Evolutionary conservation across 2,888 invertebrate species (phyloP).

Genomic region (Thelaira solivaga): DNA sequence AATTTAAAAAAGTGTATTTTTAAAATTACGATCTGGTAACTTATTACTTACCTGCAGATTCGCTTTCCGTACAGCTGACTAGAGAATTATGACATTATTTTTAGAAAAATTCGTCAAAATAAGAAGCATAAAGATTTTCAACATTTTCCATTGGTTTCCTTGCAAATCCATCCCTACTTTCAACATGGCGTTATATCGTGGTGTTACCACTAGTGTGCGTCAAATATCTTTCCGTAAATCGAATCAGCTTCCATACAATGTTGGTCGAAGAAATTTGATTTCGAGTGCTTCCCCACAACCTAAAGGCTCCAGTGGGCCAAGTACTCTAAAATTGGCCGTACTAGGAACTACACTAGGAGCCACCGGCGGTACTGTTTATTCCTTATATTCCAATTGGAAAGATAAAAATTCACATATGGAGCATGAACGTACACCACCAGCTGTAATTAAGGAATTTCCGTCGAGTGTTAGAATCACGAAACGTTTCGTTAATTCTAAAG

Average conservation of each 20-base stretch:
- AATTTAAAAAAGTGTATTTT: no score
- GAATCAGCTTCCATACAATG: conserved; percentile 43
- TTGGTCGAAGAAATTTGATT: conserved; percentile 27
- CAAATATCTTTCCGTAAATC: conserved; percentile 24
- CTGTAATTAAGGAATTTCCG: conserved; percentile 78
- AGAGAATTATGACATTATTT: no score
- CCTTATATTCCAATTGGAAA: conserved; percentile 69
- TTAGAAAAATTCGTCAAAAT: no score
- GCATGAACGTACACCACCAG: conserved; percentile 71
- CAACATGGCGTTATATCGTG: conserved; percentile 68
- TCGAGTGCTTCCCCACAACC: conserved; percentile 26
- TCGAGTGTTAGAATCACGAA: conserved; percentile 78
- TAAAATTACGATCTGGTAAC: no score
- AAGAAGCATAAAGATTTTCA: no score
- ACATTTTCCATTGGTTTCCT: no score
- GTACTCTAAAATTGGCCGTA: conserved; percentile 79
- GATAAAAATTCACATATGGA: conserved; percentile 74
- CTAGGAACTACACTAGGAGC: conserved; percentile 81
- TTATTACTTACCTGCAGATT: no score
- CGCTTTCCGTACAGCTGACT: no score
- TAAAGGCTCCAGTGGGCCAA: conserved; percentile 54
- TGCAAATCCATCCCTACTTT: background rate
- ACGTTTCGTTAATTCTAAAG: conserved; percentile 82
- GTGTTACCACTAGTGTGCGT: conserved; percentile 60
- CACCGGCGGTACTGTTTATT: conserved; percentile 79